Percentiles rank a stretch among this genome's conserved stretches.
phyloP scores from a whole-genome alignment of 1,140 invertebrate species.

The Araneus ventricosus region DNA sequence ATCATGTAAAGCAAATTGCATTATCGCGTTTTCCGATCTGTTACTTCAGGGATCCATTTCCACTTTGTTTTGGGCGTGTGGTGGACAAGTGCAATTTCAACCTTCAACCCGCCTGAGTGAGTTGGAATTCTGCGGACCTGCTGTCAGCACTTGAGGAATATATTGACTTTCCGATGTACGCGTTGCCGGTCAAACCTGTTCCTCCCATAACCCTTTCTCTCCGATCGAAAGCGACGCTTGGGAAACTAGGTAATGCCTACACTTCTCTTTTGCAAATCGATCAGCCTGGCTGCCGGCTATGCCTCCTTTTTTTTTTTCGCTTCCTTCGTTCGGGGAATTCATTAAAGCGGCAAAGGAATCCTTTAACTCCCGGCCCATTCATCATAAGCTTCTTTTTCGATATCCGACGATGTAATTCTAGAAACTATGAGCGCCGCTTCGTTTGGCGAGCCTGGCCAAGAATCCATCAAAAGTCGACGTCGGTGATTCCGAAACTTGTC shows the following conservation, averaged over 20 bases:
- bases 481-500: constrained; percentile 42
- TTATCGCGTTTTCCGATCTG: neutral
- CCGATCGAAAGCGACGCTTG: constrained; percentile 3
- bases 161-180: constrained; percentile 53
- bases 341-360: constrained; percentile 14
- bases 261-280: constrained; percentile 48
- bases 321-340: constrained; percentile 14
- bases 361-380: constrained; percentile 25
- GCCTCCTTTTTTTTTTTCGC: neutral
- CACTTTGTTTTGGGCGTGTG: constrained; percentile 50
- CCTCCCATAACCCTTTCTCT: constrained; percentile 36
- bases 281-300: neutral
- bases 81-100: constrained; percentile 17
- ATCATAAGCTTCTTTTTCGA: constrained; percentile 22
- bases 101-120: constrained; percentile 29
- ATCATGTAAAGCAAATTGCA: neutral
- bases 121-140: constrained; percentile 39
- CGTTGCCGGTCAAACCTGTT: constrained; percentile 49
- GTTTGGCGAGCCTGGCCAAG: too few species aligned
- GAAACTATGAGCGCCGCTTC: neutral
- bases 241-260: constrained; percentile 32
- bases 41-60: neutral
- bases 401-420: constrained; percentile 25
- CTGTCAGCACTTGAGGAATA: constrained; percentile 57
- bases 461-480: constrained; percentile 16